Percentiles rank a stretch among this genome's conserved stretches.
Evolutionary conservation across 2,113 vertebrate species (phyloP).

Genomic region (Vulpes vulpes): DNA sequence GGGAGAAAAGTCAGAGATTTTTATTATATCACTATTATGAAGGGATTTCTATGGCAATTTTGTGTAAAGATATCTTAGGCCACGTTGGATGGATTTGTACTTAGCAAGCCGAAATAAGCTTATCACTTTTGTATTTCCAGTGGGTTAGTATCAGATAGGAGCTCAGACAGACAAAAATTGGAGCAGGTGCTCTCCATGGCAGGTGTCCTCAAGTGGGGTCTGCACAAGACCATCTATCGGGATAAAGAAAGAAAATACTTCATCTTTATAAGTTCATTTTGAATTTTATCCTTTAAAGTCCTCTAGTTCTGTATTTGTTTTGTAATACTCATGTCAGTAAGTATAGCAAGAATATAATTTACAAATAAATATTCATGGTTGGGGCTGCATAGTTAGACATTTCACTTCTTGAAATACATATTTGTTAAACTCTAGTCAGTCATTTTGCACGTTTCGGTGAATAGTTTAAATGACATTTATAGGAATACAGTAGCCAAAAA

Average conservation of each 20-base stretch:
- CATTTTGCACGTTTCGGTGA: constrained; percentile 36
- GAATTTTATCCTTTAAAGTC: not conserved
- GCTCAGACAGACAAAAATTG: not conserved
- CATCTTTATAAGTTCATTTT: not conserved
- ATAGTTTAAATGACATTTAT: constrained; percentile 32
- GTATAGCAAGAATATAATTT: not conserved
- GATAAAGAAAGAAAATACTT: constrained; percentile 3
- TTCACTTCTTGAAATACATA: constrained; percentile 19
- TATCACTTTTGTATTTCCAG: constrained; percentile 36
- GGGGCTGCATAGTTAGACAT: not conserved
- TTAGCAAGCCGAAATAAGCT: not conserved
- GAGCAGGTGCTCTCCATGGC: not conserved
- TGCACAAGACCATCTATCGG: not conserved
- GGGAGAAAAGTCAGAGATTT: constrained; percentile 40
- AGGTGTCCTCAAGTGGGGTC: not conserved
- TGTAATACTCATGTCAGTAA: not conserved
- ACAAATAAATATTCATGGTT: not conserved
- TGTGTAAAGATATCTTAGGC: not conserved
- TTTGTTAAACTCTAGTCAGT: constrained; percentile 40
- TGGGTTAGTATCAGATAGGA: not conserved
- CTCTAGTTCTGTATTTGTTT: not conserved
- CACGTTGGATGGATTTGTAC: not conserved
- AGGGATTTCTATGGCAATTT: constrained; percentile 34
- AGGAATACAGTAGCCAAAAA: not conserved
- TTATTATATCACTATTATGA: not conserved